Base-by-base conservation (phyloP, 2,797 vertebrate genomes). In the Mormyrus hasselquistii region DNA sequence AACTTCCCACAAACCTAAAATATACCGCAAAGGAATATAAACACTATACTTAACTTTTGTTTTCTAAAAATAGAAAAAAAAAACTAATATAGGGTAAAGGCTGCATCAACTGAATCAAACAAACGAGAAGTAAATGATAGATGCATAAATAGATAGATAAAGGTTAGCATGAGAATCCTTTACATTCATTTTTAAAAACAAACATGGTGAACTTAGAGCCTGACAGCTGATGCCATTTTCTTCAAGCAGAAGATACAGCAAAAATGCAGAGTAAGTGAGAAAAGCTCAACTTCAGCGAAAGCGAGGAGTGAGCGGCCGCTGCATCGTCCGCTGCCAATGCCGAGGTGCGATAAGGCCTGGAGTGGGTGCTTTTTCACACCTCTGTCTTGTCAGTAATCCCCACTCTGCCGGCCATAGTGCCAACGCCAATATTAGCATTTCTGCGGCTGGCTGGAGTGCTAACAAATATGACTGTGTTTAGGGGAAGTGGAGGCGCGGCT, bases 381-480 rank as follows among this genome's bases (percentile, higher is more conserved):
- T 88, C 53, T 76, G 12, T 0, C 91, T 73, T 89, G 90, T 89
- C 62, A 85, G 90, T 93, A 95, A 94, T 94, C 93, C 91, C 82
- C 62, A 86, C 89, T 76, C 89, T 91, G 47, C 88, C 92, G 91
- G 89, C 91, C 91, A 91, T 93, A 92, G 90, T 92, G 94, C 90
- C 93, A 91, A 92, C 55, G 87, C 92, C 90, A 94, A 93, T 93
- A 95, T 95, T 93, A 94, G 93, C 93, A 91, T 93, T 94, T 89
- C 92, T 93, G 91, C 90, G 92, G 92, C 89, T 91, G 91, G 73
- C 52, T 12, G 0, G 86, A 82, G 10, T 88, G 88, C 90, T 89
- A 89, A 92, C 90, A 87, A 93, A 92, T 87, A 90, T 90, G 90
- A 90, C 88, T 82, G 79, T 91, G 92, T 94, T 93, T 94, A 59